These are phyloP conservation scores for Tupaia tana DNA, from an alignment of 2,113 vertebrate species.

Conservation along the genomic window DNA sequence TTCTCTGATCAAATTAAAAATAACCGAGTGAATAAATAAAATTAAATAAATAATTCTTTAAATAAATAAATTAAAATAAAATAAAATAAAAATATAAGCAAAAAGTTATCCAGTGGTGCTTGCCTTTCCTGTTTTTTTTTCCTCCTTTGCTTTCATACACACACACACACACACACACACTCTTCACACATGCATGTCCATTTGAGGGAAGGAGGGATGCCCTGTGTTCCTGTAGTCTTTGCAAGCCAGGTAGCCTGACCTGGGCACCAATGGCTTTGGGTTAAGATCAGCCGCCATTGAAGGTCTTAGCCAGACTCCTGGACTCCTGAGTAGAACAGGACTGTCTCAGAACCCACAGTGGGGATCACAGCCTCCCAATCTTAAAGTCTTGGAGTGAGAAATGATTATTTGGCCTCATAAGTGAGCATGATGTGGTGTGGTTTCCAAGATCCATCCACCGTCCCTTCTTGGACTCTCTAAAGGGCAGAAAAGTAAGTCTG, in stretches of 20 bases:
- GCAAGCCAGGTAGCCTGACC: not conserved
- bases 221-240: not conserved
- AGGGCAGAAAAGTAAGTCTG: not conserved
- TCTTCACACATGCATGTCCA: too few relatives aligned
- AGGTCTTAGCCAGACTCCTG: not conserved
- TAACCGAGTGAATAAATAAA: too few relatives aligned
- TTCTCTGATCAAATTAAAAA: too few relatives aligned
- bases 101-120: not conserved
- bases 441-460: not conserved
- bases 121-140: not conserved
- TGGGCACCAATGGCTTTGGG: not conserved
- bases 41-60: too few relatives aligned
- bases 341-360: not conserved
- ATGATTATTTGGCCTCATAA: not conserved
- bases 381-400: not conserved
- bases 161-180: not conserved
- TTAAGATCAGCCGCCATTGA: not conserved
- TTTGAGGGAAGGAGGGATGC: not conserved
- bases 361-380: not conserved
- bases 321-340: not conserved
- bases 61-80: not conserved
- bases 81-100: not conserved
- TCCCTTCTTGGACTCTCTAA: not conserved
- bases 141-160: not conserved
- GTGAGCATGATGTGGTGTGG: not conserved